phyloP scores from a whole-genome alignment of 2,113 vertebrate species.

The Deroptyus accipitrinus region DNA sequence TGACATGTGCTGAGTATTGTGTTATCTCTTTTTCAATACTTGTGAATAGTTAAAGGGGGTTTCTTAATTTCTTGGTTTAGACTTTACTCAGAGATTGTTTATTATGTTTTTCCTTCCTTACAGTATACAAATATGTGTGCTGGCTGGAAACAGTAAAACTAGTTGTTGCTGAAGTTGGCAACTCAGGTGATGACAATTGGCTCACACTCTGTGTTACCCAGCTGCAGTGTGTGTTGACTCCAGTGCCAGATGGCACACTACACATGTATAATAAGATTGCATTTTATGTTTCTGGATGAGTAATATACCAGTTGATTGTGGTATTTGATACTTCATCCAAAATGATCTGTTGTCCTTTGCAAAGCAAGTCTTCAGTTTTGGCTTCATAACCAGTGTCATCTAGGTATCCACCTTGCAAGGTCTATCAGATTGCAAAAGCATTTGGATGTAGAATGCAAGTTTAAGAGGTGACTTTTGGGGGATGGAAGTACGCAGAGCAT shows the following conservation, averaged over 20 bases:
- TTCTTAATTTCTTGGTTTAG: constrained; percentile 23
- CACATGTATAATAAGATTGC: not conserved
- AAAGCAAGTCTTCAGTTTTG: not conserved
- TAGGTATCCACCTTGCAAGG: not conserved
- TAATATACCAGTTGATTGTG: not conserved
- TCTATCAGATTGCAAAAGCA: not conserved
- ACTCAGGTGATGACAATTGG: constrained; percentile 67
- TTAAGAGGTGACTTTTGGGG: not conserved
- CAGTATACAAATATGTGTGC: not conserved
- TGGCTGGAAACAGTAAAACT: constrained; percentile 12
- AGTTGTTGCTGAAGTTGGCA: constrained; percentile 54
- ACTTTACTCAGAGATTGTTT: not conserved
- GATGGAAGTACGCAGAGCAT: not conserved
- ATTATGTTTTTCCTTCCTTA: not conserved
- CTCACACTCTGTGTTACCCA: constrained; percentile 20
- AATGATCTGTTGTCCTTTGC: not conserved
- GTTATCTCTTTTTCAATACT: not conserved
- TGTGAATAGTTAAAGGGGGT: not conserved
- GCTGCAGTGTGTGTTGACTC: constrained; percentile 13
- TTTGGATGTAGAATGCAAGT: not conserved
- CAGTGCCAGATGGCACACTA: constrained; percentile 42
- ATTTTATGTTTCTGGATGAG: constrained; percentile 32
- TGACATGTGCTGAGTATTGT: not conserved
- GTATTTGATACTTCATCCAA: not conserved
- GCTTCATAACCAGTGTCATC: not conserved